Base-by-base conservation (phyloP, 2,888 invertebrate genomes). In the Stenchaetothrips biformis region DNA sequence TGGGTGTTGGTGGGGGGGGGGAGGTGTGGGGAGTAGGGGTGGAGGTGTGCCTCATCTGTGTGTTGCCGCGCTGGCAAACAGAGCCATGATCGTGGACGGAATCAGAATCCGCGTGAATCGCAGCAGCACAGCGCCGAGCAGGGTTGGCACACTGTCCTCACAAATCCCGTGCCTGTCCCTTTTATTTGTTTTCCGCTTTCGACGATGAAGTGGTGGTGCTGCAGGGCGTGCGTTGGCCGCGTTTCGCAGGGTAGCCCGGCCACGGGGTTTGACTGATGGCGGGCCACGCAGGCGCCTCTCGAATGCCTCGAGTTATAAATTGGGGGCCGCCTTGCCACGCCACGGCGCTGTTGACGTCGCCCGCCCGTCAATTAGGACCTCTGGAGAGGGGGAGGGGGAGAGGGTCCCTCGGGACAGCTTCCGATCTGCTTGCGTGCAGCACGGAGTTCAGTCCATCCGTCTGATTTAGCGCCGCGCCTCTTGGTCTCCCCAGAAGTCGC, bases 351-450 rank as follows among this genome's bases (percentile, higher is more conserved):
- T 37, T 6, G 67, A 7, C 25, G 67, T 74, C 67, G 67, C 67
- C 7, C 67, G n/a, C 67, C 25, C 25, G 67, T 74, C 67, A 74
- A 74, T 74, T 74, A 74, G 67, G 67, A 21, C 67, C 25, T 9
- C 25, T 74, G 25, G 67, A 53, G 16, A 6, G 53, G 53, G 53
- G 53, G 53, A 2, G 53, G 53, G 53, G 53, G 53, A 53, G 53
- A 8, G 37, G 11, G 67, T 74, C 67, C 67, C 67, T 8, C 4
- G 67, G 67, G 67, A 74, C 67, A 21, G 67, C 25, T 74, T 74
- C 67, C 25, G 67, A 74, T 74, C 67, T 74, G 67, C 25, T 74
- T 74, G 67, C 25, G 67, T 67, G 67, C 67, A 21, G 67, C 11
- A 2, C 67, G 8, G 18, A 74, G 67, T 74, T 74, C 25, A 25